Base-by-base conservation (phyloP, 2,113 vertebrate genomes). In the Xenus cinereus region DNA sequence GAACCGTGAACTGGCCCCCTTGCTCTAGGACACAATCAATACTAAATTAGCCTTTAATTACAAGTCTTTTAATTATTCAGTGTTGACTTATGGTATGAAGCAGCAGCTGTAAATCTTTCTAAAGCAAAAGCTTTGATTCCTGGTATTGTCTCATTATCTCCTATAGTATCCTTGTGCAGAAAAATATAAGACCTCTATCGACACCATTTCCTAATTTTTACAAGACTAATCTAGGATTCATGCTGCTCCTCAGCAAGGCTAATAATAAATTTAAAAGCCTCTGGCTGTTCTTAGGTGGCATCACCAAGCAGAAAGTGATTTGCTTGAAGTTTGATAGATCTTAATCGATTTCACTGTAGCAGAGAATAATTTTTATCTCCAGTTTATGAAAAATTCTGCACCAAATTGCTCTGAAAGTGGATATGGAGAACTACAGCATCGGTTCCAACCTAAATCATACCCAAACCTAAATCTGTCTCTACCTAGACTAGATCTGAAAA, bases 31-130 rank as follows among this genome's bases (percentile, higher is more conserved):
- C 87, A 96, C 90, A 93, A 97, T 98, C 98, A 97, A 98, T 98
- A 98, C 91, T 95, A 97, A 97, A 98, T 98, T 97, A 98, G 97
- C 87, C 95, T 97, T 97, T 98, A 98, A 98, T 98, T 97, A 98
- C 88, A 95, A 95, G 96, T 68, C 87, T 98, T 98, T 98, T 97
- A 98, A 98, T 98, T 98, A 98, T 98, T 98, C 97, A 98, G 95
- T 93, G 94, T 98, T 94, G 94, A 95, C 93, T 97, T 97, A 97
- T 84, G 69, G 97, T 97, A 96, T 84, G 82, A 78, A 95, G 96
- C 95, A 88, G 81, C 50, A 79, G 97, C 92, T 85, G 92, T 95
- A 95, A 95, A 95, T 97, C 93, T 95, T 73, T 46, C 72, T 57
- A 48, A 73, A 94, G 92, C 37, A 88, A 89, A 89, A 86, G 57